Evolutionary conservation across 2,113 vertebrate genomes (phyloP), one percentile per base, ranked within the genome.

Genomic region (Siniperca knerii): DNA sequence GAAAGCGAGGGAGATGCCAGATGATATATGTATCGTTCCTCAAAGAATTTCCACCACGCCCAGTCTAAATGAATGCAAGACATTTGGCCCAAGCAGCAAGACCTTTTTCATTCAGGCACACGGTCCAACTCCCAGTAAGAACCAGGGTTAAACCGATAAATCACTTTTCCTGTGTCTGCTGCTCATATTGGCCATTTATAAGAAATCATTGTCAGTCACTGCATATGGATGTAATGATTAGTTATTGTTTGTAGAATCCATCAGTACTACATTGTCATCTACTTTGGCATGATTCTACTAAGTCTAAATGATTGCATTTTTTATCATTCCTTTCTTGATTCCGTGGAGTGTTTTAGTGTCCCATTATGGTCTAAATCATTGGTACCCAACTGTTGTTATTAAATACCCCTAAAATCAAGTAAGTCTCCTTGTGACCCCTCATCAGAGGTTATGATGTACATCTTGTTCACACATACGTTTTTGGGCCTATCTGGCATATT

Each of bases 11-110:
- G 4, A 62, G 75, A 73, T 57, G 55, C 35, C 73, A 84, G 55
- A 77, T 33, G 46, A 73, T 29, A 66, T 64, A 33, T 75, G 54
- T n/a, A 46, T 35, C 16, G 6, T 44, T 44, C 20, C 71, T 76
- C 7, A 0, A 58, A 66, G 8, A 15, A 71, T 55, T 81, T 66
- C 57, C 48, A 62, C 69, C 55, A 58, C 40, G 4, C 60, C 55
- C 67, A 64, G 23, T 64, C 46, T 60, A 75, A 76, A 79, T 78
- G 54, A 83, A 79, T 76, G 58, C 44, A 66, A 58, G 35, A 23
- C 76, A 13, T 52, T 72, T 75, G 57, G 67, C 20, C 55, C 21
- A 33, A 37, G 50, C 33, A 54, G 33, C 18, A 15, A 74, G 62
- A 40, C 46, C 20, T 12, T 54, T 61, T 60, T 61, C 42, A 60